These are phyloP conservation scores for Operophtera brumata DNA, from an alignment of 2,888 invertebrate genomes.

Conservation along the genomic window DNA sequence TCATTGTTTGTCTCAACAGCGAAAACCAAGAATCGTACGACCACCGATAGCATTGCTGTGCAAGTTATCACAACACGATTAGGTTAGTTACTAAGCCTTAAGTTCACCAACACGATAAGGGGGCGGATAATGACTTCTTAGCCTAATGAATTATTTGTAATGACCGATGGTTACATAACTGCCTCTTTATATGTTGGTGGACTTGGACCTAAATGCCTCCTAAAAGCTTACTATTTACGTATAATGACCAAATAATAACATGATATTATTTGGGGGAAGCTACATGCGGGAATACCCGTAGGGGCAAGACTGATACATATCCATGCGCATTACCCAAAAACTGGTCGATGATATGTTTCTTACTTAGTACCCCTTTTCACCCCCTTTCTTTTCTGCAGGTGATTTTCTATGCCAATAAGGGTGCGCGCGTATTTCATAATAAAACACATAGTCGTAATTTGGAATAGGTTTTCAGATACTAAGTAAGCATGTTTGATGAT, in stretches of 20 bases:
- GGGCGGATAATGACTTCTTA: too few relatives aligned
- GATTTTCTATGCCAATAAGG: constrained; percentile 28
- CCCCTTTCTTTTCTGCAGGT: constrained; percentile 15
- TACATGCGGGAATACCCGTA: constrained; percentile 46
- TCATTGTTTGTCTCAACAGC: neutral
- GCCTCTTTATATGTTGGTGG: too few relatives aligned
- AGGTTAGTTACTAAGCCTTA: constrained; percentile 53
- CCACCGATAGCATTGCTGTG: constrained; percentile 44
- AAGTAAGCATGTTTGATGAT: constrained; percentile 30
- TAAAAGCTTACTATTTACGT: constrained; percentile 23
- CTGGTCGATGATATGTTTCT: constrained; percentile 20
- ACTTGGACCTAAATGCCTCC: constrained; percentile 11
- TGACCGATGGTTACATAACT: too few relatives aligned
- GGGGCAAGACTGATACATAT: constrained; percentile 25
- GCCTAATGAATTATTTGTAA: too few relatives aligned
- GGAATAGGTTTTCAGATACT: constrained; percentile 31
- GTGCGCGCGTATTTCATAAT: constrained; percentile 9
- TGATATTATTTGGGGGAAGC: constrained; percentile 31
- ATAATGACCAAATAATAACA: constrained; percentile 8
- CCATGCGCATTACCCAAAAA: constrained; percentile 32
- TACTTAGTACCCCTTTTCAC: constrained; percentile 31
- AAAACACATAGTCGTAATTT: constrained; percentile 22
- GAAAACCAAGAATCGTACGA: constrained; percentile 41
- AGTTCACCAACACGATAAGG: too few relatives aligned
- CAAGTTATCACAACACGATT: constrained; percentile 49